Conservation (phyloP, 1,140 invertebrate species). For the Temnothorax nylanderi region DNA sequence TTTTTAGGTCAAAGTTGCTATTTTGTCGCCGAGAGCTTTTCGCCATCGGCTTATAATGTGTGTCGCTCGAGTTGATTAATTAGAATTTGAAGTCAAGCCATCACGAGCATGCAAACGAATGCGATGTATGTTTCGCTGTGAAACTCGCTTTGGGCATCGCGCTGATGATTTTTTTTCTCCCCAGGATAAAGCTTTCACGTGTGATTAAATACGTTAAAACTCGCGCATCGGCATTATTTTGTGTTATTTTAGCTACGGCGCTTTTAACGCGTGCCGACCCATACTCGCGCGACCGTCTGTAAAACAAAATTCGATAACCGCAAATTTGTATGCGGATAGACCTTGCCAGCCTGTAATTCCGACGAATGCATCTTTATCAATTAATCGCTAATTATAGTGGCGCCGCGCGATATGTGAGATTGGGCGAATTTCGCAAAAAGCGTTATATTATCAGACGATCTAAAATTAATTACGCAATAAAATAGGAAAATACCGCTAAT, state of each 20-base stretch:
- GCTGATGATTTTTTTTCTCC: neutral
- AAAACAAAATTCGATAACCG: conserved; percentile 64
- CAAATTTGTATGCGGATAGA: conserved; percentile 63
- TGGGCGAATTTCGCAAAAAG: neutral
- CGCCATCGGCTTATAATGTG: neutral
- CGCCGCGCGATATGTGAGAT: neutral
- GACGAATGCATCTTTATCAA: conserved; percentile 36
- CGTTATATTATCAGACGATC: neutral
- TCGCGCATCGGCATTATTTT: conserved; percentile 46
- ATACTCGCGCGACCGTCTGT: neutral
- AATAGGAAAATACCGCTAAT: neutral
- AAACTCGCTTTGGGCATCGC: neutral
- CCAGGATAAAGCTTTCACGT: conserved; percentile 28
- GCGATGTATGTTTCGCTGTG: neutral
- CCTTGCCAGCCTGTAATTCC: conserved; percentile 19
- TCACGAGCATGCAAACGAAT: neutral
- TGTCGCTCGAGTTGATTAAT: conserved; percentile 50
- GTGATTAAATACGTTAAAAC: conserved; percentile 53
- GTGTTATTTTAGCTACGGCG: conserved; percentile 43
- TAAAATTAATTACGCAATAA: conserved; percentile 1
- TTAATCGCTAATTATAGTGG: conserved; percentile 24
- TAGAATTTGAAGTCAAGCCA: conserved; percentile 44
- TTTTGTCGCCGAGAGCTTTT: neutral
- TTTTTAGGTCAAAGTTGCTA: conserved; percentile 43
- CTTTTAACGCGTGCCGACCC: conserved; percentile 49